Percentiles rank a stretch among this genome's conserved stretches.
phyloP scores from a whole-genome alignment of 2,113 vertebrate genomes.

The Theristicus caerulescens region DNA sequence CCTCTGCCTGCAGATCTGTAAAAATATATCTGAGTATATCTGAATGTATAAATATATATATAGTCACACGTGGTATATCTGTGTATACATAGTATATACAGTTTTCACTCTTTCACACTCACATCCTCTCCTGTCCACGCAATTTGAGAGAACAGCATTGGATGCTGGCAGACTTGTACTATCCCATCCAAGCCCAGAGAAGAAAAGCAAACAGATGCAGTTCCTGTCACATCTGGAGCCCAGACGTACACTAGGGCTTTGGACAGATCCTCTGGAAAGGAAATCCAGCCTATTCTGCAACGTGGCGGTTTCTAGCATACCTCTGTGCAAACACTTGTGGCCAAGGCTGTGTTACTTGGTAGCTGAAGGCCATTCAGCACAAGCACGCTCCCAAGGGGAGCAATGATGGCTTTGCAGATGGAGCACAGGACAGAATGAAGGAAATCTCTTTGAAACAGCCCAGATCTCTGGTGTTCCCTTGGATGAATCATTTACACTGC shows the following conservation, averaged over 20 bases:
- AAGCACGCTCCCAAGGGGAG: background rate
- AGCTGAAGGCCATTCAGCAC: background rate
- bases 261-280: conserved; percentile 15
- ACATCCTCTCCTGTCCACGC: background rate
- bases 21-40: background rate
- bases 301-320: conserved; percentile 38
- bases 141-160: background rate
- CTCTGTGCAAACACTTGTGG: background rate
- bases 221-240: conserved; percentile 60
- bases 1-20: background rate
- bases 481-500: background rate
- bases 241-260: background rate
- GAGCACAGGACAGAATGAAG: background rate
- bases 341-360: background rate
- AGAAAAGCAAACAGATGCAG: conserved; percentile 21
- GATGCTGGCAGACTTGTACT: background rate
- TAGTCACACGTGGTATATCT: too few species aligned
- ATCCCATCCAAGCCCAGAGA: background rate
- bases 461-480: background rate
- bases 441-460: background rate
- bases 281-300: conserved; percentile 31
- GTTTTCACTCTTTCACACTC: background rate
- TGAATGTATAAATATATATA: background rate
- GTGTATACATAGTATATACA: background rate
- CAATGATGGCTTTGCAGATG: background rate